A percentile compares a stretch with the other conserved stretches of the same genome.
Evolutionary conservation across 2,888 invertebrate species (phyloP).

Genomic region (Tenthredo notha): DNA sequence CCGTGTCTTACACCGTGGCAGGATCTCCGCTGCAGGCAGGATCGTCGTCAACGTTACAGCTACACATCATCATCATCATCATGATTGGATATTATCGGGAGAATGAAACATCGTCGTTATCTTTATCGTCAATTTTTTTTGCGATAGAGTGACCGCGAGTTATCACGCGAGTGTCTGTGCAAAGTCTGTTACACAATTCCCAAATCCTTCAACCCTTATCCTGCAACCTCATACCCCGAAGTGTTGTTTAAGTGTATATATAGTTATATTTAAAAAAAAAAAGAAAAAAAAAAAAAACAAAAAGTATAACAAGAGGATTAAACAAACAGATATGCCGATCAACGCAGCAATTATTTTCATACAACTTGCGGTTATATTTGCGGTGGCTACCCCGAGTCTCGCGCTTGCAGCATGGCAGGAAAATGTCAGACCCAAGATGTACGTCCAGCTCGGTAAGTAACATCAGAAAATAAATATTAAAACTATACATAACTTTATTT

Average conservation of each 20-base stretch:
- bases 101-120: background rate
- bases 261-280: background rate
- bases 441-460: slow-evolving; percentile 93
- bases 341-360: background rate
- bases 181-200: background rate
- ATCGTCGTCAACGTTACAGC: background rate
- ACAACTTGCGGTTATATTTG: slow-evolving; percentile 21
- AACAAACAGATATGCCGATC: background rate
- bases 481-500: too few species aligned
- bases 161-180: background rate
- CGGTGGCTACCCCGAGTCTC: slow-evolving; percentile 66
- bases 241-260: background rate
- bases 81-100: background rate
- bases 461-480: slow-evolving; percentile 43
- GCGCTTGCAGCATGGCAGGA: slow-evolving; percentile 90
- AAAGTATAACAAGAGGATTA: background rate
- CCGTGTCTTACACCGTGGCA: background rate
- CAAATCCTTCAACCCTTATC: background rate
- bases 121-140: background rate
- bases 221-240: background rate
- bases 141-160: slow-evolving; percentile 9
- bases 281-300: background rate
- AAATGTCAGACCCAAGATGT: slow-evolving; percentile 95
- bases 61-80: slow-evolving; percentile 8
- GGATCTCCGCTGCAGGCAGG: background rate